Base-by-base conservation (phyloP, 2,888 invertebrate species). In the Pseudococcus longispinus region DNA sequence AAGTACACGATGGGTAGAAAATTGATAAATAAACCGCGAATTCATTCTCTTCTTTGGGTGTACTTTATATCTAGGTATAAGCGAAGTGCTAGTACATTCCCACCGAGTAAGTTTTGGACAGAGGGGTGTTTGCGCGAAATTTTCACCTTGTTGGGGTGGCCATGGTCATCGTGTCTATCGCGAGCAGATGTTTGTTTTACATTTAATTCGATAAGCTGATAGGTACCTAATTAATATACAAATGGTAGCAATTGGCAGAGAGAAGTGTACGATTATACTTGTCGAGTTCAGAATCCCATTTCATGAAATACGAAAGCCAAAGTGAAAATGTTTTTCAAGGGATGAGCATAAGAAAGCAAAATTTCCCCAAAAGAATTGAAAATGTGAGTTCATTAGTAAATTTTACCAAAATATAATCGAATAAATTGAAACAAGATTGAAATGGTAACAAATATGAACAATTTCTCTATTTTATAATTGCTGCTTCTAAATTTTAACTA, bases 21-120 rank as follows among this genome's bases (percentile, higher is more conserved):
- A 42, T 80, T 42, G 77, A 80, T 80, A 37, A 77, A 77, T 37
- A 13, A 70, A 80, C 70, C 70, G 70, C 70, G 70, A 70, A 18
- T 23, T 23, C 9, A 60, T 8, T 23, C 13, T 6, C n/a, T n/a
- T 6, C 6, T n/a, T 4, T n/a, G n/a, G 5, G 60, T 9, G 23
- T 23, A 60, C 11, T 20, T 37, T 37, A 37, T 23, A 4, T 20
- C 51, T 51, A 51, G 4, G 23, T 23, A 60, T 11, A 1, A 11
- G 55, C 55, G 3, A 37, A 37, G 8, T n/a, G 9, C 46, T 18
- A n/a, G 11, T 26, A 15, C n/a, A 18, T 70, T 70, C 70, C 70
- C 70, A 70, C 70, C 70, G 70, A 29, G 70, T 70, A 18, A 70
- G 29, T 29, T 70, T 70, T 70, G 1, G 29, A 29, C 4, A 6